These are phyloP conservation scores for Platycheirus albimanus DNA, from an alignment of 2,888 invertebrate species.

Conservation along the genomic window DNA sequence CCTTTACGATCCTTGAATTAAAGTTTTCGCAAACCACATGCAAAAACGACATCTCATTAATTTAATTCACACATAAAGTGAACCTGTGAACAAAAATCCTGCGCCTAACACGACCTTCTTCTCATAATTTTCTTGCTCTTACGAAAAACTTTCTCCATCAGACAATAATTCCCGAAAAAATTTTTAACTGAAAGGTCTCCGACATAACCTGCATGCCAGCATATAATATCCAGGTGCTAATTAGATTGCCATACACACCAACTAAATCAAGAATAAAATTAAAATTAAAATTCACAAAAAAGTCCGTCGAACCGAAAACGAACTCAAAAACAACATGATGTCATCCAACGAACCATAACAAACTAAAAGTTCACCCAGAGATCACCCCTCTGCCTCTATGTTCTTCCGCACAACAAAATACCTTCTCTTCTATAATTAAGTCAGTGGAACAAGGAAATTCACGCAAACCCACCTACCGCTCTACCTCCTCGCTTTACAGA, in stretches of 20 bases:
- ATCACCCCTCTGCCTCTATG: slow-evolving; percentile 55
- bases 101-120: slow-evolving; percentile 24
- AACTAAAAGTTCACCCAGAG: slow-evolving; percentile 51
- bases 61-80: slow-evolving; percentile 58
- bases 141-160: slow-evolving; percentile 6
- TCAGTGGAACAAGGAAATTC: slow-evolving; percentile 67
- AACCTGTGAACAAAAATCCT: slow-evolving; percentile 46
- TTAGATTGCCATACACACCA: slow-evolving; percentile 48
- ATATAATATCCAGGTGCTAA: slow-evolving; percentile 61
- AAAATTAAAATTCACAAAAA: slow-evolving; percentile 63
- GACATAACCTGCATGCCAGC: slow-evolving; percentile 45
- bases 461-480: slow-evolving; percentile 37
- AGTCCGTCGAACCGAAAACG: slow-evolving; percentile 36
- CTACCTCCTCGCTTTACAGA: not conserved
- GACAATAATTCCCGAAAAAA: slow-evolving; percentile 39
- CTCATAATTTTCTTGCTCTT: slow-evolving; percentile 32
- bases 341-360: slow-evolving; percentile 47
- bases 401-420: slow-evolving; percentile 16
- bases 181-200: slow-evolving; percentile 24
- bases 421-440: slow-evolving; percentile 59
- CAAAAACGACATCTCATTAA: slow-evolving; percentile 51
- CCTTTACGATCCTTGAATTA: too few species aligned
- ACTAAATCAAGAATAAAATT: not conserved
- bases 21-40: too few species aligned
- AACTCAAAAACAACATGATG: slow-evolving; percentile 58